Base-by-base conservation (phyloP, 2,113 vertebrate genomes). In the Gallinago paraguaiae region DNA sequence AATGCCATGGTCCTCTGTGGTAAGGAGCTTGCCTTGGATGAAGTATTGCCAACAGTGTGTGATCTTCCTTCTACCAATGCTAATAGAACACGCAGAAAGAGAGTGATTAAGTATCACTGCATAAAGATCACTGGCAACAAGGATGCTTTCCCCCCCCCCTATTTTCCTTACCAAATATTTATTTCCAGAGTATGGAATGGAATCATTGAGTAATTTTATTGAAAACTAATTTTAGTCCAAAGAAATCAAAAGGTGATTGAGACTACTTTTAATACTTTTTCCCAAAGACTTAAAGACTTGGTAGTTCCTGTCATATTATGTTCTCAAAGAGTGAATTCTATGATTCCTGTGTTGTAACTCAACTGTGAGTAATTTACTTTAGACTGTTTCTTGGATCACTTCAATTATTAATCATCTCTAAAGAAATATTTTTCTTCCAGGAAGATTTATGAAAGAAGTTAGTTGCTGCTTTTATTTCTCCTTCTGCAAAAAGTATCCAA, bases 121-220 rank as follows among this genome's bases (percentile, higher is more conserved):
- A 75, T 16, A 75, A 79, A 43, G 1, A 16, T 39, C 7, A 6
- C 46, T 75, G 35, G 76, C 15, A 78, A 17, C 1, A 41, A 27
- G 4, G 2, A 35, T 25, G 39, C 4, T 35, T 23, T 48, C 2
- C 48, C 1, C 3, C 0, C 3, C 0, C 14, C 2, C 10, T 4
- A 12, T 4, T 72, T 71, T 64, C 13, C 28, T 19, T 35, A 19
- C 0, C 4, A 50, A 28, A 7, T 70, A 48, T 39, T 37, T 48
- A 9, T 82, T 63, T 14, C 9, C 6, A 31, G 20, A 51, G 3
- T 46, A 37, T 17, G 43, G 30, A 78, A 57, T 24, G 7, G 31
- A 71, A n/a, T 39, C 4, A 41, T 7, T 43, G 7, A 25, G 18
- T 77, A 2, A 17, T 45, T 86, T 60, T 35, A 54, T 60, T 60